Conservation (phyloP, 2,113 vertebrate species). For the Herpailurus yagouaroundi region DNA sequence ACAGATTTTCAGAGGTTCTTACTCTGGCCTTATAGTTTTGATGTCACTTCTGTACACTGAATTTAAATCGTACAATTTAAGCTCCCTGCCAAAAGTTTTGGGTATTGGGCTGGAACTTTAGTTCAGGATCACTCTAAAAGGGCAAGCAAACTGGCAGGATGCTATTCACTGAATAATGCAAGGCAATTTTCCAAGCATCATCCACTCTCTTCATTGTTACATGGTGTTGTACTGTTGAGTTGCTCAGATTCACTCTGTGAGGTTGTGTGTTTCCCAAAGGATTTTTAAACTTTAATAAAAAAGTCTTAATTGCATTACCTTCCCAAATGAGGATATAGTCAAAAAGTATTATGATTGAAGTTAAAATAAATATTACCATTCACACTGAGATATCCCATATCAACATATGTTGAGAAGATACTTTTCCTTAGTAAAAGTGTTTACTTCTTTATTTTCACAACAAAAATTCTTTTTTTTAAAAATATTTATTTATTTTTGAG, state of each 20-base stretch:
- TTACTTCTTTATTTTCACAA: constrained; percentile 9
- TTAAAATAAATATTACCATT: neutral
- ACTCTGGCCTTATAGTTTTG: neutral
- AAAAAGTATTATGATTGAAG: neutral
- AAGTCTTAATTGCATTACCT: neutral
- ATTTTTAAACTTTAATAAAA: constrained; percentile 27
- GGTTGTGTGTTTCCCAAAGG: neutral
- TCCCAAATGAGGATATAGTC: neutral
- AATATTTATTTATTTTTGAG: too few species aligned
- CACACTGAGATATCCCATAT: neutral
- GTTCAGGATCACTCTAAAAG: neutral
- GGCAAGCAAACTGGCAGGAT: neutral
- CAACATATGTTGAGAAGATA: neutral
- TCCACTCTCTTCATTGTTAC: neutral
- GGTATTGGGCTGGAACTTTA: neutral
- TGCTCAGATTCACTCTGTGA: neutral
- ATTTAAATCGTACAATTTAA: neutral
- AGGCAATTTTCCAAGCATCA: neutral
- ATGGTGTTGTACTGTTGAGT: neutral
- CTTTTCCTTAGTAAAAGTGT: neutral
- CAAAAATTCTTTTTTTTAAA: neutral
- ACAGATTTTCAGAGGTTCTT: neutral
- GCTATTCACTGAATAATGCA: neutral
- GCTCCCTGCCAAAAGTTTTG: neutral
- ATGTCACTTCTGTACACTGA: neutral